Conservation (phyloP, 2,797 vertebrate genomes). For the Poliocrania exsul region DNA sequence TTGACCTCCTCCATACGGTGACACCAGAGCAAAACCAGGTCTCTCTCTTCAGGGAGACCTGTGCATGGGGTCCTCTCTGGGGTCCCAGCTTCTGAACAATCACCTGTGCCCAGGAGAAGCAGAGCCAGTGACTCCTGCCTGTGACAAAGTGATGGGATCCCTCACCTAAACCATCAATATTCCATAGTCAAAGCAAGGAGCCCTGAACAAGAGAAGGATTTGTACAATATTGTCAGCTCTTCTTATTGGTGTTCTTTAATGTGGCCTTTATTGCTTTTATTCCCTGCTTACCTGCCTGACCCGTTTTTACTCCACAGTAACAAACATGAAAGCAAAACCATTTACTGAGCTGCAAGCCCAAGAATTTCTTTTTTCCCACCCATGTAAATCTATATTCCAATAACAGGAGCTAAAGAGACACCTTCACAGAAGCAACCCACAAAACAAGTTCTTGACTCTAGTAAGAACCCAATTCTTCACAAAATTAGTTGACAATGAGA, state of each 20-base stretch:
- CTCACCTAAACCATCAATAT: background rate
- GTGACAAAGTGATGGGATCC: background rate
- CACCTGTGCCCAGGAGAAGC: background rate
- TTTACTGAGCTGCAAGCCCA: background rate
- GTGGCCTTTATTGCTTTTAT: background rate
- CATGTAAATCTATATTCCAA: background rate
- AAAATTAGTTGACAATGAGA: background rate
- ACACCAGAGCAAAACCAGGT: background rate
- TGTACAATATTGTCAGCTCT: background rate
- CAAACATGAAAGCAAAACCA: background rate
- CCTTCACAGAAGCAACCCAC: background rate
- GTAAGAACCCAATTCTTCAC: background rate
- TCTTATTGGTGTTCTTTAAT: background rate
- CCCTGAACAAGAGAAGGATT: background rate
- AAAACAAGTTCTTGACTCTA: background rate
- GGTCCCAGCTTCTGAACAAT: background rate
- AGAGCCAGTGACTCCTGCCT: background rate
- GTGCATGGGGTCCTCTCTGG: background rate
- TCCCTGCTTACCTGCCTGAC: background rate
- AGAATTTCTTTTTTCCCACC: background rate
- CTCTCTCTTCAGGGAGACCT: background rate
- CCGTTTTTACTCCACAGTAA: background rate
- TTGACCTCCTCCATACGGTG: background rate
- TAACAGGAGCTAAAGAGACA: background rate
- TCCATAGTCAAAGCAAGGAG: background rate